A percentile compares a stretch with the other conserved stretches of the same genome.
phyloP scores from a whole-genome alignment of 2,797 vertebrate species.

The Crocidura indochinensis region DNA sequence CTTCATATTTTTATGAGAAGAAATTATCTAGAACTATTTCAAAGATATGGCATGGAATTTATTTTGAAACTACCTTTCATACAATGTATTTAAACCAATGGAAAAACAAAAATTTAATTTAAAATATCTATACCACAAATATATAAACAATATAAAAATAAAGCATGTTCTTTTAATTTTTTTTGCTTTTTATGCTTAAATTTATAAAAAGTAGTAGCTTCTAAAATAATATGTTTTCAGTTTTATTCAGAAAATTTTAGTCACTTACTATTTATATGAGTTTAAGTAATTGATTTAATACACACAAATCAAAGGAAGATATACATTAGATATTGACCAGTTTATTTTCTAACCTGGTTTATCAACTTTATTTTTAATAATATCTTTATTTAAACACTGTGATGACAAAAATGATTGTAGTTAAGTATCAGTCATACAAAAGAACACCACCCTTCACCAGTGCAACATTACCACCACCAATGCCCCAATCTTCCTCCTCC shows the following conservation, averaged over 20 bases:
- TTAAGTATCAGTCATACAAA: too few species aligned
- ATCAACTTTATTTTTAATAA: too few species aligned
- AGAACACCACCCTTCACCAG: too few species aligned
- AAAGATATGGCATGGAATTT: background rate
- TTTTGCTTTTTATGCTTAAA: conserved; percentile 21
- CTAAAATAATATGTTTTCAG: conserved; percentile 2
- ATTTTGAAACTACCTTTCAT: background rate
- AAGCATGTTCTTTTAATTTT: background rate
- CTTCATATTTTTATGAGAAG: background rate
- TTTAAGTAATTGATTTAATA: conserved; percentile 7
- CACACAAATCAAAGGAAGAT: conserved; percentile 14
- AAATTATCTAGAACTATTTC: background rate
- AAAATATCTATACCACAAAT: background rate
- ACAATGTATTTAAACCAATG: background rate
- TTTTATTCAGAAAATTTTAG: conserved; percentile 1
- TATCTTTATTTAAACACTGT: too few species aligned
- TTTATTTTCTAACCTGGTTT: background rate
- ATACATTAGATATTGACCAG: background rate
- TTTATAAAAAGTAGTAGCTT: conserved; percentile 25
- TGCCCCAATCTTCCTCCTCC: too few species aligned
- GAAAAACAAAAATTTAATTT: conserved; percentile 10
- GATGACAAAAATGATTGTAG: too few species aligned
- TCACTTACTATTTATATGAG: conserved; percentile 32
- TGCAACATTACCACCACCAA: too few species aligned
- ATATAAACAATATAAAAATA: conserved; percentile 5